Percentiles rank a stretch among this genome's conserved stretches.
Evolutionary conservation across 2,888 invertebrate species (phyloP).

Genomic region (Machimus atricapillus): DNA sequence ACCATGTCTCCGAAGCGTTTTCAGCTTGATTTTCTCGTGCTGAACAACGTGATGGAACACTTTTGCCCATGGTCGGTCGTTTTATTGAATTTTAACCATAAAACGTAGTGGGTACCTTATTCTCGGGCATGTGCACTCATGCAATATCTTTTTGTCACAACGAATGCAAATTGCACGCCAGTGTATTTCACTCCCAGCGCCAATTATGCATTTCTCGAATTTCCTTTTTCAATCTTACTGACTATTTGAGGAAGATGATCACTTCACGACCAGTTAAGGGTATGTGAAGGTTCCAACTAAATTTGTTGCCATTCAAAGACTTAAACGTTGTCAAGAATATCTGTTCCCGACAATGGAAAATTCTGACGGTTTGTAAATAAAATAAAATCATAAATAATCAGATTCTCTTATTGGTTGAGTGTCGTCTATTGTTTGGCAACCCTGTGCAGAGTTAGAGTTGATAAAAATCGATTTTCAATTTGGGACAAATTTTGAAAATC

Average conservation of each 20-base stretch:
- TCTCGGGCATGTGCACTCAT: neutral
- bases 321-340: neutral
- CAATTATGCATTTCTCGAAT: conserved; percentile 5
- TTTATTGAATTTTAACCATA: conserved; percentile 1
- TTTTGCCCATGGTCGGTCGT: neutral
- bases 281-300: neutral
- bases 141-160: conserved; percentile 13
- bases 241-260: neutral
- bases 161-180: conserved; percentile 2
- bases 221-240: neutral
- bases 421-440: no score
- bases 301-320: neutral
- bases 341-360: neutral
- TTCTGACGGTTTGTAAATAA: neutral
- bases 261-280: neutral
- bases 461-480: no score
- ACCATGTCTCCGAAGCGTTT: neutral
- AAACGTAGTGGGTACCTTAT: neutral
- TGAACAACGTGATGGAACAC: conserved; percentile 6
- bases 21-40: conserved; percentile 18
- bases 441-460: no score
- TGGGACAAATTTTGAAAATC: no score
- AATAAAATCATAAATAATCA: neutral
- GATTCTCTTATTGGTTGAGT: no score
- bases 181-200: neutral